These are phyloP conservation scores for Drosophila mayaguana DNA, from an alignment of 2,888 invertebrate genomes.

Conservation along the genomic window DNA sequence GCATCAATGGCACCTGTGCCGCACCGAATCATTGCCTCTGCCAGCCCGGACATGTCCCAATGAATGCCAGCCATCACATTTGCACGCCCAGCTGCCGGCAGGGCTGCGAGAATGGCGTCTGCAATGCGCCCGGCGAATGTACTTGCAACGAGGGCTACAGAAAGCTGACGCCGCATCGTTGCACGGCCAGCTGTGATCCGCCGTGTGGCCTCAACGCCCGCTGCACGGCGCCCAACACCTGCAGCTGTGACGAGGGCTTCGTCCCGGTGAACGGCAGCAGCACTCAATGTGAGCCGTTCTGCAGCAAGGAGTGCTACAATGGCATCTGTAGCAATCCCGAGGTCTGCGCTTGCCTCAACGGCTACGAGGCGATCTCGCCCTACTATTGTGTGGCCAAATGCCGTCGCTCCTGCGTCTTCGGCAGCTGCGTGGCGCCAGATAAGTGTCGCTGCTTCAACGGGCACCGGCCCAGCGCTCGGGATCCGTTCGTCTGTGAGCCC, in stretches of 20 bases:
- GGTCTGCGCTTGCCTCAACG: constrained; percentile 82
- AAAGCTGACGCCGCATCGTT: constrained; percentile 73
- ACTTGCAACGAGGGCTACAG: constrained; percentile 81
- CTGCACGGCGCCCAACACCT: constrained; percentile 84
- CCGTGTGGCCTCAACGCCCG: constrained; percentile 79
- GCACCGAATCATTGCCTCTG: constrained; percentile 84
- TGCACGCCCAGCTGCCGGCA: constrained; percentile 82
- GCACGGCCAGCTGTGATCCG: constrained; percentile 74
- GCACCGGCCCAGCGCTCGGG: constrained; percentile 64
- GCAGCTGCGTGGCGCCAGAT: constrained; percentile 83
- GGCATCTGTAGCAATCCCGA: constrained; percentile 85
- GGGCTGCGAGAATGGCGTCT: constrained; percentile 85
- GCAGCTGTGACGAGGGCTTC: constrained; percentile 80
- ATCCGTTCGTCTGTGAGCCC: constrained; percentile 74
- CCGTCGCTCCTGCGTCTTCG: constrained; percentile 74
- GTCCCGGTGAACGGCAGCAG: constrained; percentile 73
- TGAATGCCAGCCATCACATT: constrained; percentile 71
- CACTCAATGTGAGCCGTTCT: constrained; percentile 80
- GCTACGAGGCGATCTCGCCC: constrained; percentile 75
- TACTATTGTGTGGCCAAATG: constrained; percentile 81
- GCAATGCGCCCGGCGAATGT: constrained; percentile 80
- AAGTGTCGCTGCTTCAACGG: constrained; percentile 86
- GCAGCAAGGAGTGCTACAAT: constrained; percentile 79
- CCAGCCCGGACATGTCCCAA: constrained; percentile 74
- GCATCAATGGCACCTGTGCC: constrained; percentile 86